A percentile compares a stretch with the other conserved stretches of the same genome.
Evolutionary conservation across 2,797 vertebrate species (phyloP).

Genomic region (Enteromius thamalakanensis): DNA sequence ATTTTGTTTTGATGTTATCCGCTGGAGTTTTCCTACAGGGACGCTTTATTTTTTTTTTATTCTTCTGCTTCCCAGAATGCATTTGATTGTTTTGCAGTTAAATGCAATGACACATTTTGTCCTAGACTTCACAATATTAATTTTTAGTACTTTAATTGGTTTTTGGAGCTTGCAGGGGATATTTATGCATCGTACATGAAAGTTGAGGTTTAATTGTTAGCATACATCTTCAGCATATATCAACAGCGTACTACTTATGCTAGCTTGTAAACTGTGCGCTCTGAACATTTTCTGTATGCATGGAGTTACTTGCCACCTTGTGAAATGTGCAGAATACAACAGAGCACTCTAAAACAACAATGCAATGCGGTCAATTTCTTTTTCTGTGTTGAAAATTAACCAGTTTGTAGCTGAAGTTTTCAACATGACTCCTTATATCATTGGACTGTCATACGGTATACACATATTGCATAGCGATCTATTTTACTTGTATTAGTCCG

Average conservation of each 20-base stretch:
- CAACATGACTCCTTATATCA: background rate
- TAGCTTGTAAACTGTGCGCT: background rate
- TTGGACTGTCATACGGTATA: too few relatives aligned
- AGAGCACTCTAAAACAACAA: background rate
- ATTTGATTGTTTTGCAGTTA: background rate
- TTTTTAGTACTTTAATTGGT: constrained; percentile 26
- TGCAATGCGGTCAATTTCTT: background rate
- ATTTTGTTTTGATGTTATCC: constrained; percentile 18
- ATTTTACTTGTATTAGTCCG: background rate
- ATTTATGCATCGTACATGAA: constrained; percentile 4
- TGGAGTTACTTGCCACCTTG: background rate
- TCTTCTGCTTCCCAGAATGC: too few relatives aligned
- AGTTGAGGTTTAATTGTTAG: constrained; percentile 1
- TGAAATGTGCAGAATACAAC: background rate
- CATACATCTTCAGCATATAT: background rate
- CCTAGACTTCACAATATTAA: constrained; percentile 7
- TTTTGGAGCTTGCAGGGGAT: constrained; percentile 1
- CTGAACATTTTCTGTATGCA: background rate
- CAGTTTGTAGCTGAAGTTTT: background rate
- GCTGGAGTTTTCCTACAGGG: background rate
- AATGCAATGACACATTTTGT: background rate
- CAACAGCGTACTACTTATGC: background rate
- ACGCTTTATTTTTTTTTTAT: background rate
- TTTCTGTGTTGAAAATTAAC: background rate
- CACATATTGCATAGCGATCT: background rate